phyloP scores from a whole-genome alignment of 2,113 vertebrate genomes.

The Delphinapterus leucas region DNA sequence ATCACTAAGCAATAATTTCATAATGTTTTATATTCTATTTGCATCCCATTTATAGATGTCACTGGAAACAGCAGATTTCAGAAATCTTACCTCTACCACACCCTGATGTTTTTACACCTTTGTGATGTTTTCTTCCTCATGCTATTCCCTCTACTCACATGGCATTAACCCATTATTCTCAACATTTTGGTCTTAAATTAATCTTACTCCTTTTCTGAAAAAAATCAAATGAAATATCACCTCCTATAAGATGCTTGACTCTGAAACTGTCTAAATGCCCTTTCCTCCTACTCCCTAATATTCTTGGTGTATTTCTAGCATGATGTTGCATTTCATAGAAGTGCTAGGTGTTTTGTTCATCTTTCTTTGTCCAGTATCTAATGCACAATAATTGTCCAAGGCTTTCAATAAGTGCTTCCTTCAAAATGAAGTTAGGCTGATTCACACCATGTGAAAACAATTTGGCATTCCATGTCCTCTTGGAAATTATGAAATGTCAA shows the following conservation, averaged over 20 bases:
- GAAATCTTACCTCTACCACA: not conserved
- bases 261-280: not conserved
- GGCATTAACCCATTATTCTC: rapidly evolving
- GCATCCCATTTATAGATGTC: not conserved
- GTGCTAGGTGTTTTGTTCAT: not conserved
- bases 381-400: not conserved
- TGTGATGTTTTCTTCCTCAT: not conserved
- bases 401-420: not conserved
- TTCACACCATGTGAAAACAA: not conserved
- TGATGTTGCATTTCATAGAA: not conserved
- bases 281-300: not conserved
- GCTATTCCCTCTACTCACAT: not conserved
- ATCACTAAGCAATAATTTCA: not conserved
- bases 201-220: not conserved
- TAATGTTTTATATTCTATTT: not conserved
- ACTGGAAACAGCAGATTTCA: not conserved
- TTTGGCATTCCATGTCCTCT: not conserved
- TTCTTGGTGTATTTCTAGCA: not conserved
- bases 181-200: not conserved
- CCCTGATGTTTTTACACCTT: not conserved
- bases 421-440: not conserved
- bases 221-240: not conserved
- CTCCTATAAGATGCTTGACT: not conserved
- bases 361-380: not conserved
- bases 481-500: not conserved